These are phyloP conservation scores for Microtus californicus DNA, from an alignment of 2,797 vertebrate genomes.

Conservation along the genomic window DNA sequence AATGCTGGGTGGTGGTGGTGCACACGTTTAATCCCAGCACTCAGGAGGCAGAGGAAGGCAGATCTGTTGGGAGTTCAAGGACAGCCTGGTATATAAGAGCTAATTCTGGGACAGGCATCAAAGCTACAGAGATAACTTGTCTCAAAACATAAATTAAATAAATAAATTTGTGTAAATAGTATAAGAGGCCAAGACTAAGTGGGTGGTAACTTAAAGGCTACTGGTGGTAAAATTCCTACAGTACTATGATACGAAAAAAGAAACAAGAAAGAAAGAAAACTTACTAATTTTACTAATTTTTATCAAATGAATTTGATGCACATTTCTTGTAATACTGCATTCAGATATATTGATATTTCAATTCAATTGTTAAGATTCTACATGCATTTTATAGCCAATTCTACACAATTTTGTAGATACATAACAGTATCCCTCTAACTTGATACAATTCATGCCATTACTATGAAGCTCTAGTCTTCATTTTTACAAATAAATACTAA, in stretches of 20 bases:
- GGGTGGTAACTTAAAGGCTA: no score
- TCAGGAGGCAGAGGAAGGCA: no score
- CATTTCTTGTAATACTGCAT: not conserved
- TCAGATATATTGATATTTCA: not conserved
- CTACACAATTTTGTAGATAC: not conserved
- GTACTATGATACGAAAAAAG: not conserved
- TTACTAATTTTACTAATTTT: not conserved
- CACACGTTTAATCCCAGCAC: no score
- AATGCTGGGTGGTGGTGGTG: no score
- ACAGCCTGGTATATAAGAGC: no score
- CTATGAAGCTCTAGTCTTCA: fast-evolving
- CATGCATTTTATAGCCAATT: not conserved
- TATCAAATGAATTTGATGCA: not conserved
- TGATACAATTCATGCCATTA: not conserved
- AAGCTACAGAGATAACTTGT: no score
- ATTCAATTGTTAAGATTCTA: not conserved
- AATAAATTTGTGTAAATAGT: no score
- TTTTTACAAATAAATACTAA: constrained; percentile 18
- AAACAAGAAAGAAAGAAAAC: not conserved
- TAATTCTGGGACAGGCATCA: no score
- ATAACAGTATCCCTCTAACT: not conserved
- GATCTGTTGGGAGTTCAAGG: no score
- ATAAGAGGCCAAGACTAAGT: no score
- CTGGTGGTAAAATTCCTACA: no score
- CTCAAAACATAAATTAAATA: no score